Evolutionary conservation across 2,113 vertebrate species (phyloP), one percentile per base, ranked within the genome.

Genomic region (Scalopus aquaticus): DNA sequence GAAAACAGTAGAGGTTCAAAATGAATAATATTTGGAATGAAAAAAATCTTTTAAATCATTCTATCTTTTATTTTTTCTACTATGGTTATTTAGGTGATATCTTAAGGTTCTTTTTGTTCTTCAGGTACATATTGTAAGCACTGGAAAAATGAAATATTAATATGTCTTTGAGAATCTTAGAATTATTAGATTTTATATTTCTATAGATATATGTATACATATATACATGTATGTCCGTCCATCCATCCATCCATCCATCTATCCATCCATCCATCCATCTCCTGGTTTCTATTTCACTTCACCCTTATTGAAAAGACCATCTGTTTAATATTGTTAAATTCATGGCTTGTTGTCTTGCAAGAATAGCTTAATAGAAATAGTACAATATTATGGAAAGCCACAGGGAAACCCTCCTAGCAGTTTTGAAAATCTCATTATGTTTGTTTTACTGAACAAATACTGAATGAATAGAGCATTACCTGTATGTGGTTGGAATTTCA

Each of bases 301-400:
- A 12, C 26, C 87, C 9, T 93, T 56, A 65, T 74, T 97, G 90
- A 96, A 97, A 97, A 88, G 84, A 93, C 95, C 92, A 76, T 96
- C 92, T 96, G 95, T 82, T 49, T 97, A 87, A 80, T 90, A 17
- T 37, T 90, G 74, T 37, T 88, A 96, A 90, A 62, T 79, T 96
- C 77, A 20, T 79, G 84, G 22, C n/a, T 78, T 37, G 81, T 94
- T 95, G 86, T 72, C 69, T 96, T 82, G 49, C 62, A 91, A 93
- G 64, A 86, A 91, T 82, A 86, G 70, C 65, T 85, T 54, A 94
- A 88, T 70, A 90, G 96, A 84, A 88, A 64, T 30, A 42, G 67
- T 89, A 37, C 0, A 0, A 6, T 91, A 74, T 86, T 95, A 49
- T 32, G 60, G 44, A 84, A n/a, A 28, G 80, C 93, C 96, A 39